Conservation (phyloP, 1,140 invertebrate species). For the Zaprionus africanus region DNA sequence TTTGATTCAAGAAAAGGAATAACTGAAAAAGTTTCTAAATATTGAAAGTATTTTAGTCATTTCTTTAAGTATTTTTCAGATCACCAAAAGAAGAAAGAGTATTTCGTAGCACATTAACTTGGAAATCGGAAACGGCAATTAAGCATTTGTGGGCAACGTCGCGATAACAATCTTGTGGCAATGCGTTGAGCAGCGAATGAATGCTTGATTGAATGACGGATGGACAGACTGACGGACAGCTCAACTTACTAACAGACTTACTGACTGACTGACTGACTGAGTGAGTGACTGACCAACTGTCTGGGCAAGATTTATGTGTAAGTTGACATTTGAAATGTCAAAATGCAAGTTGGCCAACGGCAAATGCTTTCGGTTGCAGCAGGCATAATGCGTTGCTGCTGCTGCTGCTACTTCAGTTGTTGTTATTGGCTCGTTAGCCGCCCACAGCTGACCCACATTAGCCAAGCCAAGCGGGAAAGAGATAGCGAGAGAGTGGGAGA, state of each 20-base stretch:
- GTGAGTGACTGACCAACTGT: constrained; percentile 27
- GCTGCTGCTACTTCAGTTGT: constrained; percentile 17
- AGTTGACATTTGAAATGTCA: constrained; percentile 78
- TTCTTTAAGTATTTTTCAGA: neutral
- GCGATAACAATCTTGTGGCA: constrained; percentile 75
- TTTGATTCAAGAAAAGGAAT: too few species aligned
- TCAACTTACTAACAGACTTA: constrained; percentile 44
- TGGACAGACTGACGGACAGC: constrained; percentile 44
- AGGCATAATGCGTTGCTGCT: constrained; percentile 34
- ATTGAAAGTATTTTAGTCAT: too few species aligned
- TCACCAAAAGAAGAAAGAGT: neutral
- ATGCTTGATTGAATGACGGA: constrained; percentile 51
- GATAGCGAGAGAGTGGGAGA: constrained; percentile 18
- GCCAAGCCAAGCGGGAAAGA: constrained; percentile 9
- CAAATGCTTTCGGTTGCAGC: constrained; percentile 33
- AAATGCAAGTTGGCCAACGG: constrained; percentile 55
- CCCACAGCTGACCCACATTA: constrained; percentile 71
- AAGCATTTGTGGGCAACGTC: constrained; percentile 63
- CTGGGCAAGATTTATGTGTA: constrained; percentile 43
- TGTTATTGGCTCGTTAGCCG: constrained; percentile 66
- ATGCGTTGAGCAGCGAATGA: constrained; percentile 63
- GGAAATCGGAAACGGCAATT: constrained; percentile 71
- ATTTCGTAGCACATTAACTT: constrained; percentile 21
- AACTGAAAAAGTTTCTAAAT: too few species aligned
- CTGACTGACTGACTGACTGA: constrained; percentile 35